Evolutionary conservation across 2,888 invertebrate genomes (phyloP).

Genomic region (Dryomyza anilis): DNA sequence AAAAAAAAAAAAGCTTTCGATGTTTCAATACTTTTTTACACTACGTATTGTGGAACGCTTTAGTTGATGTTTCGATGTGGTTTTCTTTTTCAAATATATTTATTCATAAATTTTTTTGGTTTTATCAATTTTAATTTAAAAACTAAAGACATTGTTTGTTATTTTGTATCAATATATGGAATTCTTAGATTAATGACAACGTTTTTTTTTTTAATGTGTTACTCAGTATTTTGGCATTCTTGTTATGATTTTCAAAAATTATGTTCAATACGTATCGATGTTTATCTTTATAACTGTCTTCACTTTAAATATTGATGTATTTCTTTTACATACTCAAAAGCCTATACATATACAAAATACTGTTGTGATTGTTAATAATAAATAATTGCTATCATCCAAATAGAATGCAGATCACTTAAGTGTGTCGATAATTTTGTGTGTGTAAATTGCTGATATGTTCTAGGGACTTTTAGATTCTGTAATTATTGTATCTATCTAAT

Average conservation of each 20-base stretch:
- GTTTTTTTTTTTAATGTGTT: constrained; percentile 32
- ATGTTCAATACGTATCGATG: constrained; percentile 6
- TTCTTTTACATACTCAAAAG: not conserved
- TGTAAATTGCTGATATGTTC: not conserved
- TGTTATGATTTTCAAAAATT: constrained; percentile 14
- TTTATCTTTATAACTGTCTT: constrained; percentile 9
- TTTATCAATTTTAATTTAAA: constrained; percentile 48
- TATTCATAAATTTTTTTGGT: constrained; percentile 48
- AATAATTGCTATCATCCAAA: constrained; percentile 9
- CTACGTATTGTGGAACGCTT: no score
- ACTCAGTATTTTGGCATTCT: constrained; percentile 26
- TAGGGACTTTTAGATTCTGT: not conserved
- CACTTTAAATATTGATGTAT: constrained; percentile 12
- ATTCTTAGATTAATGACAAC: constrained; percentile 22
- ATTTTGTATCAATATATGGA: constrained; percentile 1
- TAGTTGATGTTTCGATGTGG: not conserved
- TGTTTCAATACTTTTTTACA: constrained; percentile 52
- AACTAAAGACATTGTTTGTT: no score
- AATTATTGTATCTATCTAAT: no score
- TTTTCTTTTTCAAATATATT: not conserved
- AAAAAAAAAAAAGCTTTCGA: constrained; percentile 27
- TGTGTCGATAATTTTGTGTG: constrained; percentile 4
- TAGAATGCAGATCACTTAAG: no score
- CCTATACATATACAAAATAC: constrained; percentile 28
- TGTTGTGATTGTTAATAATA: constrained; percentile 34